Base-by-base conservation (phyloP, 2,113 vertebrate genomes). In the Oncorhynchus kisutch region DNA sequence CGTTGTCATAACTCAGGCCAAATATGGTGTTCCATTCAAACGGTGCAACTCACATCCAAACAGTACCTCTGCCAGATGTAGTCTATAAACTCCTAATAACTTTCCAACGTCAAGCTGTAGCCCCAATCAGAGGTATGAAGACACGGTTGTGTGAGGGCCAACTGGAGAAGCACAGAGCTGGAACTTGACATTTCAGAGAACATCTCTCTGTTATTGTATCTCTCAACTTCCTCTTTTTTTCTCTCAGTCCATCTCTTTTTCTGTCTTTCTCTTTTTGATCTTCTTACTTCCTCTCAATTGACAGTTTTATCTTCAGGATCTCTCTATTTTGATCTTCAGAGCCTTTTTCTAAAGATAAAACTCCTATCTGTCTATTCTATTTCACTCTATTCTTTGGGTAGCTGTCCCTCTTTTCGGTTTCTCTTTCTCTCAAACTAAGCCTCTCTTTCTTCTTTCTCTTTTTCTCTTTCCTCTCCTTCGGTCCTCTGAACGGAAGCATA, bases 1-100 rank as follows among this genome's bases (percentile, higher is more conserved):
- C 25, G 54, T 39, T 82, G 81, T 88, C 79, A 84, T 88, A 88
- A 83, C 84, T 87, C 74, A 68, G 48, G 34, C 86, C 90, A 89
- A 90, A 92, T 89, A 90, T 76, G 86, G 88, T 67, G 31, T 4
- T 78, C 59, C 16, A 22, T 62, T 67, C 59, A 74, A 66, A 75
- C 67, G 31, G 72, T 67, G 62, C 57, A 0, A 70, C 6, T 39
- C 54, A 25, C 49, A 3, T 85, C 75, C 76, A 83, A 77, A 77
- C 78, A 54, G 57, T 5, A 0, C 3, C 29, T 14, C 9, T 7
- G 65, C 78, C 83, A 78, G 73, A 79, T 39, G 5, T 25, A 2
- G 65, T 71, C 13, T 76, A 72, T 81, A 81, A 88, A 88, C 81
- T 22, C 70, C 70, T 48, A 67, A 70, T 2, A 0, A 3, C 16